Evolutionary conservation across 2,113 vertebrate genomes (phyloP).

Genomic region (Eurystomus gularis): DNA sequence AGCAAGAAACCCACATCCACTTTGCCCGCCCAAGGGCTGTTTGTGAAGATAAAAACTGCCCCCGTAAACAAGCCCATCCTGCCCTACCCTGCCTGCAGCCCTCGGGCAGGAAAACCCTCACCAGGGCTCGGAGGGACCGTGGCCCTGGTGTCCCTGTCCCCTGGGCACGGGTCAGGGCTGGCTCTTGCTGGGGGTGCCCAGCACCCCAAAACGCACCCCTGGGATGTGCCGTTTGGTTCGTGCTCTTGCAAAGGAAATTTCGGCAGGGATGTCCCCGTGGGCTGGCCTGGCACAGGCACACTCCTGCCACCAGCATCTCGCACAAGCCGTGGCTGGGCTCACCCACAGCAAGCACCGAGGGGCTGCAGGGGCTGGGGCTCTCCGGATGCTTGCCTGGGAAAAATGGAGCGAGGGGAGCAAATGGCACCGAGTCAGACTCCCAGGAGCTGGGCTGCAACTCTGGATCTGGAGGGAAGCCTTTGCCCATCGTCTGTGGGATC

Average conservation of each 20-base stretch:
- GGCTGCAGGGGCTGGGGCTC: too few relatives aligned
- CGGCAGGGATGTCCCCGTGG: fast-evolving
- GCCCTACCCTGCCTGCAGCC: background rate
- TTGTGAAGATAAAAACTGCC: conserved; percentile 30
- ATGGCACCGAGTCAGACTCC: too few relatives aligned
- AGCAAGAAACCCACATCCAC: background rate
- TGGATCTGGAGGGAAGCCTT: too few relatives aligned
- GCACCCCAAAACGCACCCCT: fast-evolving
- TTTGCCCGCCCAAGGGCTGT: conserved; percentile 9
- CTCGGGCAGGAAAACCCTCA: background rate
- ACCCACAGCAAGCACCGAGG: background rate
- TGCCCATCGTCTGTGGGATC: too few relatives aligned
- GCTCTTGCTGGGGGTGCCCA: background rate
- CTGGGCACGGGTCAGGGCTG: background rate
- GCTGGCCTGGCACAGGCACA: fast-evolving
- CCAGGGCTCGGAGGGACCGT: fast-evolving
- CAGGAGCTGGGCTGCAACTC: too few relatives aligned
- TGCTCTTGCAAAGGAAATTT: background rate
- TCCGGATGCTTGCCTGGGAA: too few relatives aligned
- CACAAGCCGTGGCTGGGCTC: background rate
- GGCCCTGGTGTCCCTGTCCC: background rate
- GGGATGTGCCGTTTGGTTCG: fast-evolving
- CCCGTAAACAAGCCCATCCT: conserved; percentile 64
- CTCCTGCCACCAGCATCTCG: fast-evolving
- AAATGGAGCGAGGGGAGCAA: too few relatives aligned